These are phyloP conservation scores for Andinoacara biseriatus DNA, from an alignment of 2,113 vertebrate species.

Conservation along the genomic window DNA sequence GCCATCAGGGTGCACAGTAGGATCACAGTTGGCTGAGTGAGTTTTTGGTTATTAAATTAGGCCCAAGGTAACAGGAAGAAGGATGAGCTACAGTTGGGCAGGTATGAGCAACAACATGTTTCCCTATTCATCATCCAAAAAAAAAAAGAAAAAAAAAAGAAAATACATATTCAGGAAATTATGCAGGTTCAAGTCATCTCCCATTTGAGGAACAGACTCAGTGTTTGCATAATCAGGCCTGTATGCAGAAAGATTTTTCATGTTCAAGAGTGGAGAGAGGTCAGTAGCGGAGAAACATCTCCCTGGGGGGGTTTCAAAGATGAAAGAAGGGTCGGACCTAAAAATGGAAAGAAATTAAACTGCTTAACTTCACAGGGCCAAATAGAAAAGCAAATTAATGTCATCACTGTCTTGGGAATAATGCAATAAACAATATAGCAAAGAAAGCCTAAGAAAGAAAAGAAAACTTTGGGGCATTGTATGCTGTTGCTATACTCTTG, in stretches of 20 bases:
- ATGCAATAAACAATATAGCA: constrained; percentile 9
- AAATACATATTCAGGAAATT: constrained; percentile 26
- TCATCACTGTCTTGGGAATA: constrained; percentile 14
- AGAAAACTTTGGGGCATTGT: not conserved
- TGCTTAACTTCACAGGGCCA: constrained; percentile 45
- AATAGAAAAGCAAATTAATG: constrained; percentile 29
- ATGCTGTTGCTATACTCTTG: not conserved
- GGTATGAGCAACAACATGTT: constrained; percentile 65
- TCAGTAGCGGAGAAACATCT: constrained; percentile 47
- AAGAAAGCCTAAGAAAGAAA: not conserved
- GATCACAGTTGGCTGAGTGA: constrained; percentile 75
- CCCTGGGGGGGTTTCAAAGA: constrained; percentile 29
- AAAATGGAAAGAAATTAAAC: constrained; percentile 36
- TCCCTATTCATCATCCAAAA: constrained; percentile 64
- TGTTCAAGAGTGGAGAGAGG: constrained; percentile 44
- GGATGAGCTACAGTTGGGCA: constrained; percentile 73
- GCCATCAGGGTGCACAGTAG: constrained; percentile 76
- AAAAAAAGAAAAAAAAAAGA: not conserved
- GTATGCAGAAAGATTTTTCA: constrained; percentile 30
- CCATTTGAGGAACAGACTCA: constrained; percentile 24
- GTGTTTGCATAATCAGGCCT: constrained; percentile 50
- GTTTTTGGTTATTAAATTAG: constrained; percentile 77
- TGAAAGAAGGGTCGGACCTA: constrained; percentile 20
- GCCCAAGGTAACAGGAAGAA: constrained; percentile 74
- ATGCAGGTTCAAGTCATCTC: constrained; percentile 46